Evolutionary conservation across 2,797 vertebrate species (phyloP).

Genomic region (Chaunax sp.): DNA sequence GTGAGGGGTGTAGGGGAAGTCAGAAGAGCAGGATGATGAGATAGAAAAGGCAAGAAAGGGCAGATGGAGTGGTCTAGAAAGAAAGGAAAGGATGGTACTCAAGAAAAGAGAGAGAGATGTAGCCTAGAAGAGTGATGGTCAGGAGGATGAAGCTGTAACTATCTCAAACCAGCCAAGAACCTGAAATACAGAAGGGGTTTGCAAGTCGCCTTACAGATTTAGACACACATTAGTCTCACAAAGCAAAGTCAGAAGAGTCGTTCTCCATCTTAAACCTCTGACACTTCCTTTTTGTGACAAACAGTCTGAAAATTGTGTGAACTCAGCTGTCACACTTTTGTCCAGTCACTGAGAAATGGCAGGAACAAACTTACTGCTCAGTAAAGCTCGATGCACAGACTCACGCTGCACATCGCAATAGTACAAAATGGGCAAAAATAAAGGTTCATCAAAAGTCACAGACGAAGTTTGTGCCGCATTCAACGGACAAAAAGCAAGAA

Average conservation of each 20-base stretch:
- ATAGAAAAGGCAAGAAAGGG: background rate
- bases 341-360: slow-evolving; percentile 57
- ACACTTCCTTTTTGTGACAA: slow-evolving; percentile 26
- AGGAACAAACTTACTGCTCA: slow-evolving; percentile 43
- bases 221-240: background rate
- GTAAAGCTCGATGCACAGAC: slow-evolving; percentile 1
- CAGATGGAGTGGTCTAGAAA: background rate
- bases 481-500: background rate
- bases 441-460: slow-evolving; percentile 14
- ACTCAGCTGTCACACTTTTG: slow-evolving; percentile 36
- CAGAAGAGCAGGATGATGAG: slow-evolving; percentile 10
- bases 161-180: background rate
- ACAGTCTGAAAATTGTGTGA: slow-evolving; percentile 26
- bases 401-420: too few relatives aligned
- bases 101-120: too few relatives aligned
- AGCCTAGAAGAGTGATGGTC: too few relatives aligned
- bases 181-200: background rate
- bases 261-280: slow-evolving; percentile 26
- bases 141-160: background rate
- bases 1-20: background rate
- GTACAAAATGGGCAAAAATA: background rate
- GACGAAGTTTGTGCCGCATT: background rate
- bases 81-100: background rate
- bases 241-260: slow-evolving; percentile 18
- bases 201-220: background rate